Percentiles rank a stretch among this genome's conserved stretches.
Evolutionary conservation across 2,888 invertebrate genomes (phyloP).

Genomic region (Lampropteryx suffumata): DNA sequence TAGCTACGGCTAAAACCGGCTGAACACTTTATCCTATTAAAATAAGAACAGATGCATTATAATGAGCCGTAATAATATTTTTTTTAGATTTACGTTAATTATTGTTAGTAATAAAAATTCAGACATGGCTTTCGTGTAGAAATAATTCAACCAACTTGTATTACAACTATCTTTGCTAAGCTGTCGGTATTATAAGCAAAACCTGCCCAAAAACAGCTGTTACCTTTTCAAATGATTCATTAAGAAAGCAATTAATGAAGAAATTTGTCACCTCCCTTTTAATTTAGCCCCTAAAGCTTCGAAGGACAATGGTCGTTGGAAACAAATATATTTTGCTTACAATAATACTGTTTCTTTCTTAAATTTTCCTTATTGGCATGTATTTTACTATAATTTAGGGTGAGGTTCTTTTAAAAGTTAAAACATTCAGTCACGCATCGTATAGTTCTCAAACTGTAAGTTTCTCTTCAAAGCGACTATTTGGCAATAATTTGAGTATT

Average conservation of each 20-base stretch:
- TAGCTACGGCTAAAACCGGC: no score
- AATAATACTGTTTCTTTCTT: conserved; percentile 35
- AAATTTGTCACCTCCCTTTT: conserved; percentile 45
- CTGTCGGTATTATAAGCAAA: conserved; percentile 26
- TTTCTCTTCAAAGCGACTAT: no score
- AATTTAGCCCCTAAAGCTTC: conserved; percentile 40
- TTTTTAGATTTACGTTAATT: no score
- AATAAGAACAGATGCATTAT: no score
- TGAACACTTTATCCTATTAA: no score
- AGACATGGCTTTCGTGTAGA: conserved; percentile 1
- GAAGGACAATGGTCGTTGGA: conserved; percentile 38
- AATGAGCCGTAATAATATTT: no score
- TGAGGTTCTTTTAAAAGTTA: not conserved
- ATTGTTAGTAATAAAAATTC: no score
- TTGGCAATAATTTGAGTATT: no score
- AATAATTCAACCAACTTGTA: conserved; percentile 18
- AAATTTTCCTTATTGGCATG: conserved; percentile 17
- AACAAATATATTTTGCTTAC: conserved; percentile 38
- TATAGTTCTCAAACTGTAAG: no score
- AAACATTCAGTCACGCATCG: no score
- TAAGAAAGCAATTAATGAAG: conserved; percentile 54
- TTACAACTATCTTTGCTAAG: conserved; percentile 1
- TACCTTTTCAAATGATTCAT: conserved; percentile 51
- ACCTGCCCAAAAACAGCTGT: conserved; percentile 37
- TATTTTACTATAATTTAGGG: not conserved